Conservation (phyloP, 2,888 invertebrate genomes). For the Chorisops tibialis region DNA sequence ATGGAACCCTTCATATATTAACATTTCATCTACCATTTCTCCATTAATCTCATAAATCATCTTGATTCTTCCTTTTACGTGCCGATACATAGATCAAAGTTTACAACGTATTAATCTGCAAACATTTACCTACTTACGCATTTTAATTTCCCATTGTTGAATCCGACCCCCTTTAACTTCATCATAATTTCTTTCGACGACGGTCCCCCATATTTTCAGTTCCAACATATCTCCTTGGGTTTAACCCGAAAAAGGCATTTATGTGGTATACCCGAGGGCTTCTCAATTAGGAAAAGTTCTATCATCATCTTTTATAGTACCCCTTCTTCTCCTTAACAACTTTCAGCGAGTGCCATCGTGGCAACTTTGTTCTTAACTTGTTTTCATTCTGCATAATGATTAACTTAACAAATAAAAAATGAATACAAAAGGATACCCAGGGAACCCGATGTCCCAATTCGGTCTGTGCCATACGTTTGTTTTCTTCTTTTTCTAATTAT, state of each 20-base stretch:
- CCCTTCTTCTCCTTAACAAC: slow-evolving; percentile 18
- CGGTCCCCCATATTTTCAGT: no score
- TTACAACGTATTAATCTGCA: no score
- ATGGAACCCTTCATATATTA: no score
- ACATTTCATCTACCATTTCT: no score
- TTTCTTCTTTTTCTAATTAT: no score
- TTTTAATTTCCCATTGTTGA: no score
- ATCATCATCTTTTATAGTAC: slow-evolving; percentile 24
- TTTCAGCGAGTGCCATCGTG: slow-evolving; percentile 9
- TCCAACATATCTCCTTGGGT: background rate
- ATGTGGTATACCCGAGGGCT: slow-evolving; percentile 16
- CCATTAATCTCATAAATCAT: no score
- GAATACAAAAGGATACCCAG: slow-evolving; percentile 9
- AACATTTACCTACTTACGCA: no score
- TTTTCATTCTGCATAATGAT: slow-evolving; percentile 15
- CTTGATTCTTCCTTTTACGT: no score
- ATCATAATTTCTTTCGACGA: no score
- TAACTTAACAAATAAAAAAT: slow-evolving; percentile 21
- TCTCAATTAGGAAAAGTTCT: slow-evolving; percentile 25
- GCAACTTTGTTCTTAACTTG: slow-evolving; percentile 23
- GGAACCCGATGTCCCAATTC: slow-evolving; percentile 10
- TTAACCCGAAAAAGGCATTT: background rate
- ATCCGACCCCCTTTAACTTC: no score
- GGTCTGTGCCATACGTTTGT: background rate
- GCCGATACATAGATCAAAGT: no score